These are phyloP conservation scores for Protaetia brevitarsis DNA, from an alignment of 1,140 invertebrate species.

Conservation along the genomic window DNA sequence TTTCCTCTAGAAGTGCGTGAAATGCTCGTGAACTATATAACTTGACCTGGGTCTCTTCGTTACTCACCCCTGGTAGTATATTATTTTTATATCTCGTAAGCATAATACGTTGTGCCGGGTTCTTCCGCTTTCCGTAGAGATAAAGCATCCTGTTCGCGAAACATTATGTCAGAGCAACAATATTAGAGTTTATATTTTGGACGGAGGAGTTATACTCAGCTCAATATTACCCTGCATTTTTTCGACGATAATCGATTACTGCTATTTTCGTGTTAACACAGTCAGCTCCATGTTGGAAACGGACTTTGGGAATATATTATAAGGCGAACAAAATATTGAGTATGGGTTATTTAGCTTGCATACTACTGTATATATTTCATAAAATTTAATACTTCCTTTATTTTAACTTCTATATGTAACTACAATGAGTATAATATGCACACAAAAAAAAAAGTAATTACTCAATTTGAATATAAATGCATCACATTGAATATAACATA, in stretches of 20 bases:
- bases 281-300: not conserved
- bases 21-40: too few species aligned
- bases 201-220: not conserved
- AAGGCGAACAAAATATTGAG: too few species aligned
- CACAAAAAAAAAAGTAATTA: too few species aligned
- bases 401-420: too few species aligned
- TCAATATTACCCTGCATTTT: not conserved
- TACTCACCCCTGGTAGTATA: not conserved
- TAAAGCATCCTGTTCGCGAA: not conserved
- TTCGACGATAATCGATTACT: not conserved
- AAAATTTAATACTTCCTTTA: too few species aligned
- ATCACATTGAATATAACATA: too few species aligned
- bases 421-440: too few species aligned
- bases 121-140: not conserved
- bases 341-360: too few species aligned
- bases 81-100: not conserved
- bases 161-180: not conserved
- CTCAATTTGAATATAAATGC: too few species aligned
- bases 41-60: not conserved
- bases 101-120: not conserved
- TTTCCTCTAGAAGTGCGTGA: too few species aligned
- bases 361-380: too few species aligned
- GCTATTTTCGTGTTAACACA: not conserved
- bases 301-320: too few species aligned
- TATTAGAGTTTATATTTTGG: not conserved